Evolutionary conservation across 1,140 invertebrate species (phyloP).

Genomic region (Coenobita brevimanus): DNA sequence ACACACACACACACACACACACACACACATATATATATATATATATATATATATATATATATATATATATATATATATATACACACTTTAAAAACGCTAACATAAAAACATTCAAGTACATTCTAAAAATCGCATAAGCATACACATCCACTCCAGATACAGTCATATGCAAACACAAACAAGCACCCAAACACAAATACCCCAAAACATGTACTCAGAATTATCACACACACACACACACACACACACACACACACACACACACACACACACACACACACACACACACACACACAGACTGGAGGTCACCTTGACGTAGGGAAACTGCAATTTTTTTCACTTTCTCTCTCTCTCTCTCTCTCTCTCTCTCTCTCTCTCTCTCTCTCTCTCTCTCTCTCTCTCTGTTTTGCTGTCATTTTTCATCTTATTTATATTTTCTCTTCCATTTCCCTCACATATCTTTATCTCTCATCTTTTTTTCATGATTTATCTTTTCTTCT

Average conservation of each 20-base stretch:
- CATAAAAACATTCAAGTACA: background rate
- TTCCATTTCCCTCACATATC: background rate
- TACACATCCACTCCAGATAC: no score
- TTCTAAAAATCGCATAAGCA: no score
- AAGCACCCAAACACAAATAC: no score
- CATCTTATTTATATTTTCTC: background rate
- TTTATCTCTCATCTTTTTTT: background rate
- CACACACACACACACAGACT: no score
- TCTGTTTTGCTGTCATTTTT: background rate
- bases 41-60: constrained; percentile 27
- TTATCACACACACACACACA: no score
- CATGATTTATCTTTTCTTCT: background rate
- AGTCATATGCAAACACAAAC: no score
- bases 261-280: no score
- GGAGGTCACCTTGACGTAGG: no score
- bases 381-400: constrained; percentile 20
- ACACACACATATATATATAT: no score
- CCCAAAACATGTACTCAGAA: no score
- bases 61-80: constrained; percentile 14
- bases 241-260: no score
- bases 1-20: no score
- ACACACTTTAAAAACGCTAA: background rate
- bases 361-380: constrained; percentile 24
- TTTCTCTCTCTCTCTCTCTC: constrained; percentile 12
- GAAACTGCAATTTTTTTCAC: background rate